Base-by-base conservation (phyloP, 2,797 vertebrate species). In the Darevskia mixta region DNA sequence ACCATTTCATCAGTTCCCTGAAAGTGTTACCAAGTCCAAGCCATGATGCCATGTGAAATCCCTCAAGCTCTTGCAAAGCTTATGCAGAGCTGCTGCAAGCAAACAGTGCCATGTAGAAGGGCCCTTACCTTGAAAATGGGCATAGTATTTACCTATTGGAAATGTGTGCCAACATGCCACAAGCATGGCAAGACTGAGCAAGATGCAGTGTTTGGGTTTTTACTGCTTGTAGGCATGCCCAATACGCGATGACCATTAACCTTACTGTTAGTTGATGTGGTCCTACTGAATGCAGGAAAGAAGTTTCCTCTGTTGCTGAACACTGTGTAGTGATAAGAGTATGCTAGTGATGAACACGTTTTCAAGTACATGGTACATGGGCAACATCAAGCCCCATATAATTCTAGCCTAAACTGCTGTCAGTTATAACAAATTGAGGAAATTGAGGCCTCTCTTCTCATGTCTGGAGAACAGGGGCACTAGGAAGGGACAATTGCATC, bases 341-440 rank as follows among this genome's bases (percentile, higher is more conserved):
- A 18, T 71, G 43, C 23, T 86, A 29, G 64, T 79, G 29, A 20
- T 41, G 66, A 45, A 41, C 15, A 11, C 27, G 8, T 45, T 35
- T 27, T 73, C 67, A 85, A n/a, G n/a, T 83, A n/a, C n/a, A n/a
- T n/a, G 61, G n/a, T 41, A 5, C 61, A 32, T 64, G 66, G 61
- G 66, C 64, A 83, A 25, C 38, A 35, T 58, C 32, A 32, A 35
- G 17, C 75, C 20, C 49, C 5, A 58, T 66, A 49, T 58, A 43
- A n/a, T 86, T 86, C 32, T n/a, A 79, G 77, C 38, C 32, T 55
- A 32, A 85, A n/a, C 32, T 79, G 66, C 38, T 82, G n/a, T 41
- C 73, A 35, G 17, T 83, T 67, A 49, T 83, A 84, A 79, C 66
- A 88, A 84, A 77, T n/a, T n/a, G n/a, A n/a, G 32, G 9, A 76